Conservation (phyloP, 2,113 vertebrate species). For the Carettochelys insculpta region DNA sequence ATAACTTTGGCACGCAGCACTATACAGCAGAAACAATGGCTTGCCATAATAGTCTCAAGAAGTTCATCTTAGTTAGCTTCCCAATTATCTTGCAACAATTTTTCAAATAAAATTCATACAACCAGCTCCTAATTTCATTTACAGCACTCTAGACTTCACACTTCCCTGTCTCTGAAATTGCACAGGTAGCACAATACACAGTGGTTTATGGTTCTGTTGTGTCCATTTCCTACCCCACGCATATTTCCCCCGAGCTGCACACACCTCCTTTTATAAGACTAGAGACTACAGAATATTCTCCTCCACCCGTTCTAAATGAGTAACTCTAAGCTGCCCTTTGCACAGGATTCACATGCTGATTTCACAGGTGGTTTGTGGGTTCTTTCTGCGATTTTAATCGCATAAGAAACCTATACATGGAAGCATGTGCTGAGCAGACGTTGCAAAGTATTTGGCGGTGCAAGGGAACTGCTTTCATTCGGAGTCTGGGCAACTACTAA, state of each 20-base stretch:
- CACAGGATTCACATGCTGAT: conserved; percentile 23
- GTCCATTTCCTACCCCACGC: neutral
- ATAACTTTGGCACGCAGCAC: neutral
- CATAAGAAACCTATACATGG: neutral
- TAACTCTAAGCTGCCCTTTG: conserved; percentile 51
- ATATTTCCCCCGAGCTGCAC: conserved; percentile 15
- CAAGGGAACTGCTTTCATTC: no score
- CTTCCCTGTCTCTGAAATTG: neutral
- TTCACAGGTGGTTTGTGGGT: conserved; percentile 11
- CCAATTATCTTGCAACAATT: neutral
- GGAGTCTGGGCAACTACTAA: neutral
- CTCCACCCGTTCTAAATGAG: conserved; percentile 30
- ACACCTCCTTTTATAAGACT: conserved; percentile 51
- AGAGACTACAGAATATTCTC: conserved; percentile 32
- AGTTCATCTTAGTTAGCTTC: conserved; percentile 6
- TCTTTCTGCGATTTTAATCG: neutral
- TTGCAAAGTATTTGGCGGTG: neutral
- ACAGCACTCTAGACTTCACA: conserved; percentile 2
- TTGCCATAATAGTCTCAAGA: neutral
- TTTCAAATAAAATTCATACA: conserved; percentile 50
- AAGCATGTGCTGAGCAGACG: neutral
- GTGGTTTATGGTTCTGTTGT: conserved; percentile 36
- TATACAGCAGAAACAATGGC: neutral
- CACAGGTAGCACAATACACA: conserved; percentile 13
- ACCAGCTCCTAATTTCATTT: conserved; percentile 22